A percentile compares a stretch with the other conserved stretches of the same genome.
Evolutionary conservation across 2,797 vertebrate genomes (phyloP).

Genomic region (Sebastes itinus): DNA sequence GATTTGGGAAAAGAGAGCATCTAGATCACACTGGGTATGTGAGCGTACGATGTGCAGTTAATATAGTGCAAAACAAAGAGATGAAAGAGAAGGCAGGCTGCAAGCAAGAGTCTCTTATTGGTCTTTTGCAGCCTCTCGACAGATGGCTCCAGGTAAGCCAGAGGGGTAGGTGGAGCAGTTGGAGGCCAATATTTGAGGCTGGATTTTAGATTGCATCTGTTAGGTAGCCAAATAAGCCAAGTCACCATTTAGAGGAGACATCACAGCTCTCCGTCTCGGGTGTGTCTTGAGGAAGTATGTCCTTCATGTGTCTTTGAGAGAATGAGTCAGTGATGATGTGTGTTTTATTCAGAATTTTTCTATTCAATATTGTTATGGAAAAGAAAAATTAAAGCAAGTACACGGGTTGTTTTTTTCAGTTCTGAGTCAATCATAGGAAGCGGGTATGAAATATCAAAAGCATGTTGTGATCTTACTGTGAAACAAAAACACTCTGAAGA

Average conservation of each 20-base stretch:
- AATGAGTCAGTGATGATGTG: neutral
- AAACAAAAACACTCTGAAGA: neutral
- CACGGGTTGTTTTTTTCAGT: neutral
- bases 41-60: slow-evolving; percentile 10
- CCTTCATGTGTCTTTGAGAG: slow-evolving; percentile 8
- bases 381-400: neutral
- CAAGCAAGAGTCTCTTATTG: slow-evolving; percentile 7
- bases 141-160: slow-evolving; percentile 50
- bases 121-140: slow-evolving; percentile 30
- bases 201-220: slow-evolving; percentile 37
- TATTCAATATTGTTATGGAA: neutral
- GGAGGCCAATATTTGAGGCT: slow-evolving; percentile 32
- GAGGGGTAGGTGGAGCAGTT: slow-evolving; percentile 41
- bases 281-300: neutral
- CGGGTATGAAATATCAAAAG: neutral
- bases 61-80: slow-evolving; percentile 38
- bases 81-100: slow-evolving; percentile 33
- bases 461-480: neutral
- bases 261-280: neutral
- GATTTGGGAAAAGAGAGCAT: slow-evolving; percentile 8
- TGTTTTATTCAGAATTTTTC: neutral
- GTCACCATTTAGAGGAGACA: slow-evolving; percentile 2
- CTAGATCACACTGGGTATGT: neutral
- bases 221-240: slow-evolving; percentile 14
- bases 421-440: neutral